Evolutionary conservation across 1,140 invertebrate species (phyloP), one percentile per base, ranked within the genome.

Genomic region (Penaeus chinensis): DNA sequence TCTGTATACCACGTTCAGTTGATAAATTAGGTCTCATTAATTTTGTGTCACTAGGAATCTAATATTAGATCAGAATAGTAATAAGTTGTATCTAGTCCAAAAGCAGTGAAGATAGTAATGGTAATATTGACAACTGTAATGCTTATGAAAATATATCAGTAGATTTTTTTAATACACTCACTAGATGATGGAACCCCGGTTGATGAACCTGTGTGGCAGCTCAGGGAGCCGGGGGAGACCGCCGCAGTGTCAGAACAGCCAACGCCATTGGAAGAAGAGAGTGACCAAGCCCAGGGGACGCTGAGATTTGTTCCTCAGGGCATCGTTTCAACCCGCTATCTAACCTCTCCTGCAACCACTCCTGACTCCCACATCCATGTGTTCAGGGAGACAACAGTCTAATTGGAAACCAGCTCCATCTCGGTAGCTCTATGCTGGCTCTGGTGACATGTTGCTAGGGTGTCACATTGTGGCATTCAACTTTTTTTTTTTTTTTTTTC

Each of bases 181-280:
- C n/a, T 77, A 85, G 84, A 85, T 85, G 84, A 85, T 66, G 84
- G 84, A 37, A 85, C 84, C 77, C 77, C 84, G 66, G 84, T 85
- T 63, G 84, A 85, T 65, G 84, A 85, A 78, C 84, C 84, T 66
- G 84, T 85, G 84, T 85, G 84, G 84, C 84, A 85, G 84, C 76
- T 85, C 37, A 62, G 84, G 76, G 77, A 85, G 37, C 62, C 62
- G 32, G 77, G 77, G 66, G 84, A 85, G 77, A 79, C 37, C 42
- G 65, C 62, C 71, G 16, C 61, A 79, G 63, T 66, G n/a, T 62
- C 84, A 47, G 61, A 65, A 60, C 61, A 79, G 62, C 27, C 18
- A 76, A 19, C 62, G 69, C 71, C 76, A 7, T 32, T 66, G 22
- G 63, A 85, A 27, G 74, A 85, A 65, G 77, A 79, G 60, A 79